These are phyloP conservation scores for Pristionchus arcanus DNA, from an alignment of 2,888 invertebrate genomes.

Conservation along the genomic window DNA sequence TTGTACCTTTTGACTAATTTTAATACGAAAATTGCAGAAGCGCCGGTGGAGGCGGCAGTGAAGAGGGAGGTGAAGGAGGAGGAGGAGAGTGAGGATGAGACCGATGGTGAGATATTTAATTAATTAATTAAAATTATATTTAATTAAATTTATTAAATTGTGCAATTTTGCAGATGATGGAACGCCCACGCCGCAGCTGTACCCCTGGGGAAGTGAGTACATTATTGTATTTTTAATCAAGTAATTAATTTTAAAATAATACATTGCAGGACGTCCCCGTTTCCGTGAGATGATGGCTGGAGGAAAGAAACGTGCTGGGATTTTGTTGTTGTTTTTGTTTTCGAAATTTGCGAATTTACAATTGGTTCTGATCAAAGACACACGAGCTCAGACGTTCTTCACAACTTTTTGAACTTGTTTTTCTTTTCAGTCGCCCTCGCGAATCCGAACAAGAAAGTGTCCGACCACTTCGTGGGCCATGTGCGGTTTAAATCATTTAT, in stretches of 20 bases:
- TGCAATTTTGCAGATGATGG: not conserved
- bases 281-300: not conserved
- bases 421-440: not conserved
- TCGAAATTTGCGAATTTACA: too few relatives aligned
- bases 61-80: not conserved
- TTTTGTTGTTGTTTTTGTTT: not conserved
- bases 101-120: not conserved
- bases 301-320: not conserved
- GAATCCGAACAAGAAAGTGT: not conserved
- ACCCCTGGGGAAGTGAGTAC: constrained; percentile 40
- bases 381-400: not conserved
- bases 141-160: not conserved
- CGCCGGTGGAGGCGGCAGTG: not conserved
- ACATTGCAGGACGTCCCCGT: not conserved
- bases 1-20: too few relatives aligned
- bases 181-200: not conserved
- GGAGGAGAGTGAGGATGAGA: not conserved
- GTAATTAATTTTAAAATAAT: not conserved
- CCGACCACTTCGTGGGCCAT: not conserved
- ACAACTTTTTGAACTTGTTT: not conserved
- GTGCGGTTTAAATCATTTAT: not conserved
- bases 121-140: not conserved
- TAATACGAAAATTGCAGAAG: not conserved
- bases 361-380: not conserved
- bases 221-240: not conserved